Base-by-base conservation (phyloP, 2,797 vertebrate species). In the Anabas testudineus region DNA sequence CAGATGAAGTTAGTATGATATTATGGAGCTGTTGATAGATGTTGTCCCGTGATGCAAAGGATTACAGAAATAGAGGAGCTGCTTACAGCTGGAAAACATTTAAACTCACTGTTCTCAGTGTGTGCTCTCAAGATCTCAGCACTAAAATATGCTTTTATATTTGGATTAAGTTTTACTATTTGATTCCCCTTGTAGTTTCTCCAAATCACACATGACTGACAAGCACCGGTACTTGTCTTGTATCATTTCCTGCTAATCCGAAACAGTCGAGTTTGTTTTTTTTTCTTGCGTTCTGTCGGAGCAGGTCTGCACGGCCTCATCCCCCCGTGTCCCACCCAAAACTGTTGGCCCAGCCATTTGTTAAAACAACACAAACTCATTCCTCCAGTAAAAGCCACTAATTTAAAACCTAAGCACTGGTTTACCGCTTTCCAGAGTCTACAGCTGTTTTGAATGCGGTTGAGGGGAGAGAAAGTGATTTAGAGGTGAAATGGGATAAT, bases 401-500 rank as follows among this genome's bases (percentile, higher is more conserved):
- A 86, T 89, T 84, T 86, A 78, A 84, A 86, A 56, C 68, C 63
- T 72, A 82, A 87, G 54, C 78, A 32, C 52, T 32, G 61, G 66
- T 84, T 78, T 71, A 70, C 60, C 86, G 75, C 86, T 81, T 83
- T 83, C 37, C 74, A 81, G 82, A 81, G 84, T 75, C 80, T 79
- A 84, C 70, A 75, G 82, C 83, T 83, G 87, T 84, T 88, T 80
- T 71, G 71, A 83, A 67, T 78, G 84, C 12, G 84, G 89, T 83
- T 7, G 22, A 67, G 55, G 69, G 72, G 67, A 74, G 80, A 84
- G 85, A 83, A 81, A 84, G 79, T 91, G 85, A 88, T 87, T 90
- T 84, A 85, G 76, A 83, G 80, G 76, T 84, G 71, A 71, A 81
- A 81, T 47, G 81, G 64, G 86, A 88, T 88, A 86, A 90, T 87